Conservation (phyloP, 2,113 vertebrate genomes). For the Sarotherodon lohbergeri region DNA sequence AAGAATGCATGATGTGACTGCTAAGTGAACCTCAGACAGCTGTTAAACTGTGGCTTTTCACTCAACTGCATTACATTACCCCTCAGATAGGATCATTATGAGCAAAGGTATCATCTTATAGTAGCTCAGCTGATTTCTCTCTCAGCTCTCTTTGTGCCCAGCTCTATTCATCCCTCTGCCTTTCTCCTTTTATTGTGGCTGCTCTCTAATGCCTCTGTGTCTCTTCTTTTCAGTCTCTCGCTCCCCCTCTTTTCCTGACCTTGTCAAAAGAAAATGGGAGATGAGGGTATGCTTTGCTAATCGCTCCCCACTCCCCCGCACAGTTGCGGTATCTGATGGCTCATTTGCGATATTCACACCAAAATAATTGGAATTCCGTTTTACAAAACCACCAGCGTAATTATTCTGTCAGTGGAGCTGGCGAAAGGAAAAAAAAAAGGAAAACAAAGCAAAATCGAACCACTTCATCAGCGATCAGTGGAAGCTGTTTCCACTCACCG, state of each 20-base stretch:
- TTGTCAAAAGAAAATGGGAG: constrained; percentile 12
- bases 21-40: neutral
- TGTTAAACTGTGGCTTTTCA: neutral
- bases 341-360: neutral
- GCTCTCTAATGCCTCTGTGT: constrained; percentile 18
- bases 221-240: constrained; percentile 56
- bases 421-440: neutral
- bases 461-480: constrained; percentile 10
- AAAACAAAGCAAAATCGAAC: neutral
- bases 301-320: neutral
- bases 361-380: neutral
- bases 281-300: neutral
- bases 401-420: neutral
- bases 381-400: constrained; percentile 7
- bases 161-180: neutral
- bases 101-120: neutral
- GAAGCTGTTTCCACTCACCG: constrained; percentile 77
- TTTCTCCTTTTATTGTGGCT: constrained; percentile 64
- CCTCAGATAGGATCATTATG: neutral
- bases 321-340: neutral
- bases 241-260: neutral
- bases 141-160: neutral
- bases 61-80: neutral
- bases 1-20: neutral
- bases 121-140: neutral